Evolutionary conservation across 2,797 vertebrate genomes (phyloP).

Genomic region (Coluber constrictor): DNA sequence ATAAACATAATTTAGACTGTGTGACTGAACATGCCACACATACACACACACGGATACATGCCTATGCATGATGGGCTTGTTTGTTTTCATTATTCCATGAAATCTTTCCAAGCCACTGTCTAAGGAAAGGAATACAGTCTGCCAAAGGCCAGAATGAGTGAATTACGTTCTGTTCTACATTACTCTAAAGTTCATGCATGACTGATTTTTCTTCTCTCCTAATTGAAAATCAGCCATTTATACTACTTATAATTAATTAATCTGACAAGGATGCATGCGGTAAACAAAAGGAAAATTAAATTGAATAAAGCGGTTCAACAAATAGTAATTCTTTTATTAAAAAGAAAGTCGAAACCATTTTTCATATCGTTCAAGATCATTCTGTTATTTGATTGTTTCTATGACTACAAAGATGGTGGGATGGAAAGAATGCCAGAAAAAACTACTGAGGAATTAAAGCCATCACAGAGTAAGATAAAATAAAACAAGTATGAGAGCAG

Average conservation of each 20-base stretch:
- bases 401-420: not conserved
- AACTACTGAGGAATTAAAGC: not conserved
- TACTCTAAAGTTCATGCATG: conserved; percentile 59
- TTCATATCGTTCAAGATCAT: conserved; percentile 20
- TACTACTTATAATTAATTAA: conserved; percentile 64
- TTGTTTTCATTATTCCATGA: conserved; percentile 51
- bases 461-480: not conserved
- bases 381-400: conserved; percentile 30
- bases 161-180: conserved; percentile 49
- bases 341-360: conserved; percentile 9
- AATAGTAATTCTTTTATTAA: conserved; percentile 44
- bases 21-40: not conserved
- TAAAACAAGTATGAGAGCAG: not conserved
- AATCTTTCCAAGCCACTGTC: conserved; percentile 32
- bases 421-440: not conserved
- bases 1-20: not conserved
- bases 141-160: conserved; percentile 40
- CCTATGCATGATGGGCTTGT: conserved; percentile 37
- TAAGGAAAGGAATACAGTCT: conserved; percentile 42
- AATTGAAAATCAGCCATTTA: conserved; percentile 63
- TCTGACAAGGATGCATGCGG: conserved; percentile 43
- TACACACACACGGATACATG: conserved; percentile 36
- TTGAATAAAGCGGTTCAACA: conserved; percentile 53
- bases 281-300: conserved; percentile 50
- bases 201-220: conserved; percentile 48